phyloP scores from a whole-genome alignment of 2,797 vertebrate genomes.

The Anabas testudineus region DNA sequence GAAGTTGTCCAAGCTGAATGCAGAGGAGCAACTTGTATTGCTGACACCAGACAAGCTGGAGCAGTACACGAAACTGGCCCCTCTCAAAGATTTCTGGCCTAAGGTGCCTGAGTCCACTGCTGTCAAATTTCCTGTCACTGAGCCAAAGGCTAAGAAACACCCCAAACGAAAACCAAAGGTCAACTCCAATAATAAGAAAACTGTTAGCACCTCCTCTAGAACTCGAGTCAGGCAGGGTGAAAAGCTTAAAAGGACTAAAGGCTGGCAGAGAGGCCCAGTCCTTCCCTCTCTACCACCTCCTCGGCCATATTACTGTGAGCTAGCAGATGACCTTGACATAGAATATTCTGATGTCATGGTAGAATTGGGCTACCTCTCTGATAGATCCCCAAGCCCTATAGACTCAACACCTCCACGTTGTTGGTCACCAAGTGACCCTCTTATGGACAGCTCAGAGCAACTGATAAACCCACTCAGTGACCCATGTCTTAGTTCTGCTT shows the following conservation, averaged over 20 bases:
- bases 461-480: slow-evolving; percentile 88
- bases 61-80: slow-evolving; percentile 91
- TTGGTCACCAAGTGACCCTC: slow-evolving; percentile 97
- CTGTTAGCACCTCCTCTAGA: slow-evolving; percentile 83
- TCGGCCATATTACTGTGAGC: slow-evolving; percentile 89
- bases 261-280: slow-evolving; percentile 57
- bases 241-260: slow-evolving; percentile 79
- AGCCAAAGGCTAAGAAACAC: slow-evolving; percentile 92
- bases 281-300: slow-evolving; percentile 87
- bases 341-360: slow-evolving; percentile 96
- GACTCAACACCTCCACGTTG: slow-evolving; percentile 95
- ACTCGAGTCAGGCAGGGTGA: slow-evolving; percentile 75
- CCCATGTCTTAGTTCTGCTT: slow-evolving; percentile 79
- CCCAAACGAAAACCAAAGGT: slow-evolving; percentile 92
- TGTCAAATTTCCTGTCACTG: slow-evolving; percentile 90
- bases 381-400: slow-evolving; percentile 91
- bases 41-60: slow-evolving; percentile 92
- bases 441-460: slow-evolving; percentile 85
- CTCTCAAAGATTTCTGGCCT: slow-evolving; percentile 97
- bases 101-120: slow-evolving; percentile 94
- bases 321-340: slow-evolving; percentile 89
- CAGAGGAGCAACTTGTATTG: slow-evolving; percentile 88
- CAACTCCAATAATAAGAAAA: slow-evolving; percentile 87
- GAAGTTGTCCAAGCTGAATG: slow-evolving; percentile 93
- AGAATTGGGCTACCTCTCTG: slow-evolving; percentile 96